These are phyloP conservation scores for Coccyzus lansbergi DNA, from an alignment of 2,797 vertebrate species.

Conservation along the genomic window DNA sequence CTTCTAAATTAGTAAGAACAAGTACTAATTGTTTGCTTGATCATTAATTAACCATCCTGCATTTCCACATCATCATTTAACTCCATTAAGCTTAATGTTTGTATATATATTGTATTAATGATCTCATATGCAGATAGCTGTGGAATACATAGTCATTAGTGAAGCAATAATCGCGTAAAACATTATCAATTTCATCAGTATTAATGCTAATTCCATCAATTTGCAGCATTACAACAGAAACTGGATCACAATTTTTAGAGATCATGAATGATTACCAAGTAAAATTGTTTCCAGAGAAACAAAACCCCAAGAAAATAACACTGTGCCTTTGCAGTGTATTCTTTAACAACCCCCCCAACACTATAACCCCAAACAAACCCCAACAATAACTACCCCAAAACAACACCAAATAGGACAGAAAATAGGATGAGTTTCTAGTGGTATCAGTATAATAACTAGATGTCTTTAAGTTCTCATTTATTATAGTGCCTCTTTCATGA, in stretches of 20 bases:
- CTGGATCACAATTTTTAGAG: background rate
- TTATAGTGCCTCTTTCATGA: background rate
- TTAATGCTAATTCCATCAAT: slow-evolving; percentile 13
- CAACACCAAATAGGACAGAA: background rate
- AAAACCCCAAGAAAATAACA: background rate
- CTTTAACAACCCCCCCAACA: background rate
- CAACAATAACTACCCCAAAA: accelerated
- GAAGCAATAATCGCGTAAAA: slow-evolving; percentile 25
- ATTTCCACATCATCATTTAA: slow-evolving; percentile 44
- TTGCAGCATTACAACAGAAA: background rate
- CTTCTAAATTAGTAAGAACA: slow-evolving; percentile 45
- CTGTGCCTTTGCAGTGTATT: background rate
- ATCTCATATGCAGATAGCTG: background rate
- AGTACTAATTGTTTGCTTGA: slow-evolving; percentile 25
- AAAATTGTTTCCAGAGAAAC: background rate
- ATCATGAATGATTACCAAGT: background rate
- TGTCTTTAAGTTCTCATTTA: background rate
- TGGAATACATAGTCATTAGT: slow-evolving; percentile 26
- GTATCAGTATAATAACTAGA: background rate
- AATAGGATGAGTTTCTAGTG: background rate
- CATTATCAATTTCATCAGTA: slow-evolving; percentile 14
- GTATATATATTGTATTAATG: slow-evolving; percentile 6
- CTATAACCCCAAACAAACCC: no score
- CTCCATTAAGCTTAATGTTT: slow-evolving; percentile 53
- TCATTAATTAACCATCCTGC: slow-evolving; percentile 28